Evolutionary conservation across 2,113 vertebrate species (phyloP).

Genomic region (Phoenicopterus ruber): DNA sequence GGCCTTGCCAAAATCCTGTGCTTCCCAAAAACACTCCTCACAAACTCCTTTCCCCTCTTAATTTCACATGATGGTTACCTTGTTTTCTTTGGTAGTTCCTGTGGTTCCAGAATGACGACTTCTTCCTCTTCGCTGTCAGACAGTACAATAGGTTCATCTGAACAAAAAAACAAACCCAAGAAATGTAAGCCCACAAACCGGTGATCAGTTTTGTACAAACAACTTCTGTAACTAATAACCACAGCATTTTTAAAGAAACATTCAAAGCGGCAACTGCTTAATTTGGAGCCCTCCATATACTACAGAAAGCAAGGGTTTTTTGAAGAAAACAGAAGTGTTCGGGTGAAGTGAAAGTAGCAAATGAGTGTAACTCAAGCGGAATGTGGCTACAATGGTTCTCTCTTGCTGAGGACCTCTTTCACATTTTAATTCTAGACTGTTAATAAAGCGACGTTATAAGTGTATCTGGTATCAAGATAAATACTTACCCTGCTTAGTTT

Average conservation of each 20-base stretch:
- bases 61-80: constrained; percentile 66
- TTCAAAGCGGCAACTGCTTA: background rate
- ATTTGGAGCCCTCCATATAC: background rate
- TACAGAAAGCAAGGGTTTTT: background rate
- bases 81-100: constrained; percentile 58
- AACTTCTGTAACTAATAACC: background rate
- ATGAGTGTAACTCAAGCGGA: background rate
- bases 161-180: too few species aligned
- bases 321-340: background rate
- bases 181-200: background rate
- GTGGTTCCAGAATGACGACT: constrained; percentile 85
- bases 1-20: background rate
- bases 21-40: background rate
- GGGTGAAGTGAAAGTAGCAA: background rate
- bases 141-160: constrained; percentile 83
- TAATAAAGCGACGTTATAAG: background rate
- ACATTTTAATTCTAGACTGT: background rate
- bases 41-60: background rate
- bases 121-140: constrained; percentile 97
- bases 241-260: background rate
- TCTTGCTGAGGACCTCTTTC: background rate
- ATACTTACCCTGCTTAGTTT: constrained; percentile 10
- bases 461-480: background rate
- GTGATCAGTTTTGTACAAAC: background rate
- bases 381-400: background rate